Base-by-base conservation (phyloP, 1,140 invertebrate genomes). In the Antheraea mylitta region DNA sequence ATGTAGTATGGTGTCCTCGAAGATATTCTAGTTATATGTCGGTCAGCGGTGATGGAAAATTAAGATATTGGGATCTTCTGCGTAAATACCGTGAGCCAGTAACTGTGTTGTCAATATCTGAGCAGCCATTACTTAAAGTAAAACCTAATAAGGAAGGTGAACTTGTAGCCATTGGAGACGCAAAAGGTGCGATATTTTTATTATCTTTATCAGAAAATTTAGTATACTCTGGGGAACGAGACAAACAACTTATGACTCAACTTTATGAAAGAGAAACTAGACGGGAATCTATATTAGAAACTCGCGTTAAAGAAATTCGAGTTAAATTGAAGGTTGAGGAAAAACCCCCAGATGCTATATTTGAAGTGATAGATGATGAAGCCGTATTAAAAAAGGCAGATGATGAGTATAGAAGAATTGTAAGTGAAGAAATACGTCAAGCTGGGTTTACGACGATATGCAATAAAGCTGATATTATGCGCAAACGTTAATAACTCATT, bases 21-120 rank as follows among this genome's bases (percentile, higher is more conserved):
- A 94, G 96, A 81, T 95, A 95, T 73, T 97, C 97, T 0, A 94
- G 97, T 10, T 98, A 97, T 85, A 97, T 96, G 81, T 94, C 96
- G 0, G 96, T 96, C 0, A 95, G 96, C 79, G 93, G 93, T 42
- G 96, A 98, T 83, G 98, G 98, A 1, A 95, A 95, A 48, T 89
- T 98, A 30, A 96, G 98, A 74, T 95, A 96, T n/a, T 99, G 97
- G 97, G 96, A 97, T 86, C 88, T 98, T n/a, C 85, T 98, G 8
- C 95, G 97, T 75, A 94, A 97, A 86, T 96, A 97, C 74, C 94
- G 95, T 74, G 94, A 94, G 69, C 96, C 98, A 16, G 94, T 95
- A 67, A 90, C 96, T 9, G 75, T 69, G 7, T 60, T 91, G 6
- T 61, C 73, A 3, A 66, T 92, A 60, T 93, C 92, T 64, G 89